phyloP scores from a whole-genome alignment of 2,888 invertebrate genomes.

The Hesperia comma region DNA sequence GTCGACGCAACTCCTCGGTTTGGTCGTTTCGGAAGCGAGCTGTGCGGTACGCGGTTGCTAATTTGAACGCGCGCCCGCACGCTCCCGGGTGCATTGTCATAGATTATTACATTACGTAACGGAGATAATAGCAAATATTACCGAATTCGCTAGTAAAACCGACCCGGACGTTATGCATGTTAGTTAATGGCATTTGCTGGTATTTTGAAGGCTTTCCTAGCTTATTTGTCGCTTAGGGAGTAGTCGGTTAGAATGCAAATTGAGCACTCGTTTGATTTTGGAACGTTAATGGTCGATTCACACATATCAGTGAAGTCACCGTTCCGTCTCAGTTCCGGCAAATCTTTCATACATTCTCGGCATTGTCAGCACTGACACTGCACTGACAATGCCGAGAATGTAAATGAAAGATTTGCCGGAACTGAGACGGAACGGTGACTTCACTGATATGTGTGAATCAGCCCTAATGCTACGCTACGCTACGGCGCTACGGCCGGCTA shows the following conservation, averaged over 20 bases:
- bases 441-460: too few species aligned
- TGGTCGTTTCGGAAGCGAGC: conserved; percentile 3
- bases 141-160: conserved; percentile 27
- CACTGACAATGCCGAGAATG: too few species aligned
- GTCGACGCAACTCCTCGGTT: background rate
- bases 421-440: too few species aligned
- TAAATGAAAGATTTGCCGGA: too few species aligned
- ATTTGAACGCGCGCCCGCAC: conserved; percentile 39
- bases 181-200: conserved; percentile 28
- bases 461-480: too few species aligned
- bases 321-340: too few species aligned
- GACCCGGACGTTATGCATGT: conserved; percentile 19
- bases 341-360: too few species aligned
- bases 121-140: conserved; percentile 35
- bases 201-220: conserved; percentile 31
- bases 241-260: conserved; percentile 29
- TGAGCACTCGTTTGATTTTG: conserved; percentile 23
- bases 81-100: conserved; percentile 43
- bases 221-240: conserved; percentile 25
- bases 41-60: conserved; percentile 29
- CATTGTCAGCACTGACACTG: too few species aligned
- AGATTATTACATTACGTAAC: conserved; percentile 40
- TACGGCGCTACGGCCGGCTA: background rate
- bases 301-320: too few species aligned
- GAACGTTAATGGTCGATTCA: background rate